phyloP scores from a whole-genome alignment of 2,797 vertebrate genomes.

The Platalea minor region DNA sequence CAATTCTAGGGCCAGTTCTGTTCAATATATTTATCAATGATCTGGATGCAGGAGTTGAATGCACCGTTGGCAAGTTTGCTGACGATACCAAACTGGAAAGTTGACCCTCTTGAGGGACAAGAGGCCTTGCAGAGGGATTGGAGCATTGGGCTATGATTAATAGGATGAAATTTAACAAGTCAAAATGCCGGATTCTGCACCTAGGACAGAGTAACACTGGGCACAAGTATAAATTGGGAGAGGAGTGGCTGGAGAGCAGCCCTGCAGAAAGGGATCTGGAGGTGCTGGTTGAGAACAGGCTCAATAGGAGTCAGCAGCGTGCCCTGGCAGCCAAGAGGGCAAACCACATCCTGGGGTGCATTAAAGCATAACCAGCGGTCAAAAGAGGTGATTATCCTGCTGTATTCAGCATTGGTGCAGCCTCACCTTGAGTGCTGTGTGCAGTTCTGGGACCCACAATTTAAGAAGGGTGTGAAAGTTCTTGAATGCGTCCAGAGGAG shows the following conservation, averaged over 20 bases:
- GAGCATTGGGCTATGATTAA: not conserved
- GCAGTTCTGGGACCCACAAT: not conserved
- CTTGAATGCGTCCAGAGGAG: too few species aligned
- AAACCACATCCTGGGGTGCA: not conserved
- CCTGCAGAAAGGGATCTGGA: not conserved
- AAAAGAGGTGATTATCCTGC: not conserved
- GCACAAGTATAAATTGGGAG: not conserved
- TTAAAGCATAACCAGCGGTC: not conserved
- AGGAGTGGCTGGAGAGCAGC: not conserved
- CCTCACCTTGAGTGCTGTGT: not conserved
- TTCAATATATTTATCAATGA: not conserved
- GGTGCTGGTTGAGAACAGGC: not conserved
- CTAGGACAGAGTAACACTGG: not conserved
- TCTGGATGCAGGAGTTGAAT: not conserved
- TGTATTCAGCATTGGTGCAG: not conserved
- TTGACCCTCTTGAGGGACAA: not conserved
- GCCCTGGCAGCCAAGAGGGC: not conserved
- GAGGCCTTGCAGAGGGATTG: not conserved
- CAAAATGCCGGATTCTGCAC: not conserved
- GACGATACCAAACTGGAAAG: not conserved
- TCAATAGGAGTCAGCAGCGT: not conserved
- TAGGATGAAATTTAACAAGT: not conserved
- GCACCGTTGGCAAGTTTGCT: not conserved
- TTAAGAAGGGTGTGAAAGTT: not conserved
- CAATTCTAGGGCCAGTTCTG: not conserved